phyloP scores from a whole-genome alignment of 2,113 vertebrate genomes.

The Xenopus tropicalis region UCB_Xtro_10.0 CM004446.2:92541001-92541500 shows the following conservation, averaged over 20 bases:
- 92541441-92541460: not conserved
- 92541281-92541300: slow-evolving; percentile 7
- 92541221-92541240: not conserved
- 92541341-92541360: slow-evolving; percentile 11
- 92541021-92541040: no score
- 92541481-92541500: not conserved
- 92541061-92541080: no score
- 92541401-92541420: not conserved
- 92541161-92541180: not conserved
- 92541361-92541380: slow-evolving; percentile 26
- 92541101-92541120: no score
- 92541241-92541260: not conserved
- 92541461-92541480: not conserved
- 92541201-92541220: not conserved
- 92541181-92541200: no score
- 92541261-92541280: slow-evolving; percentile 5
- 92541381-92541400: not conserved
- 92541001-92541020: no score
- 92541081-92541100: no score
- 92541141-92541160: not conserved
- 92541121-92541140: no score
- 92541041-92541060: no score
- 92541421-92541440: slow-evolving; percentile 1
- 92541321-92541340: slow-evolving; percentile 3
- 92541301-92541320: slow-evolving; percentile 6